Percentiles rank a stretch among this genome's conserved stretches.
Conservation (phyloP, 1,140 invertebrate genomes). For the Acyrthosiphon pisum region DNA sequence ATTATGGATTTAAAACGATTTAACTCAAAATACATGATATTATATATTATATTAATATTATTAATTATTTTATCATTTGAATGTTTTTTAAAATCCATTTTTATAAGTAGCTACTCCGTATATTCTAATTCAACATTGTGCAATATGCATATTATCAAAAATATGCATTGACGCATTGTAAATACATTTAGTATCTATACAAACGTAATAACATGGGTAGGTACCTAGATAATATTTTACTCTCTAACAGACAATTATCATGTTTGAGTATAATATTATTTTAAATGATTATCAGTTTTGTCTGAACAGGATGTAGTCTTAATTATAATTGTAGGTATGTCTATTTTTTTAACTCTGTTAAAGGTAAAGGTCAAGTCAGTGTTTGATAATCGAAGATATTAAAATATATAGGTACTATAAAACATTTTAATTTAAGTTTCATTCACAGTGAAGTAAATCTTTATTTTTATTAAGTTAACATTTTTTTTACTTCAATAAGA, state of each 20-base stretch:
- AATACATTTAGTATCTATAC: neutral
- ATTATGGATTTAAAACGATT: neutral
- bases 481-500: neutral
- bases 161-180: no score
- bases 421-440: neutral
- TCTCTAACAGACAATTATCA: constrained; percentile 13
- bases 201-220: neutral
- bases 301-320: neutral
- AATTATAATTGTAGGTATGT: neutral
- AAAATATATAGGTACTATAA: neutral
- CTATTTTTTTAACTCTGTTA: neutral
- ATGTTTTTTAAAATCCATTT: neutral
- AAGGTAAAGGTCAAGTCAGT: neutral
- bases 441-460: neutral
- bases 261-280: neutral
- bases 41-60: neutral
- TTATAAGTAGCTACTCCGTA: no score
- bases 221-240: neutral
- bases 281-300: neutral
- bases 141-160: no score
- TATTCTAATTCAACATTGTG: no score
- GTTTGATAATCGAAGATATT: constrained; percentile 13
- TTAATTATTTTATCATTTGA: neutral
- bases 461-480: neutral
- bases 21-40: neutral